Percentiles rank a stretch among this genome's conserved stretches.
These are phyloP conservation scores for Aptenodytes patagonicus DNA, from an alignment of 2,113 vertebrate genomes.

Conservation along the genomic window DNA sequence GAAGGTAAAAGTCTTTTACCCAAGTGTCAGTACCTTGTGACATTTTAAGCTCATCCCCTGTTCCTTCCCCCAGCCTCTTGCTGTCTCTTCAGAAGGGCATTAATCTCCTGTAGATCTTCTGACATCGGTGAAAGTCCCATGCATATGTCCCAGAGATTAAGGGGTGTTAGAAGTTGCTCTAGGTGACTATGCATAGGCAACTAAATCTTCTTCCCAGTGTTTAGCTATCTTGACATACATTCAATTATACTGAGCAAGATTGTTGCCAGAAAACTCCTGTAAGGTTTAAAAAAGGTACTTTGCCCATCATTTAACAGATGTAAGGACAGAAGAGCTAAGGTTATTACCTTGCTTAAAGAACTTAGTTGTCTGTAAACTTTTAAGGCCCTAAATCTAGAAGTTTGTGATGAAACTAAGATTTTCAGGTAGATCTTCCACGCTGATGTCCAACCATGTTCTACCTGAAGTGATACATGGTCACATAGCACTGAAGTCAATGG, in stretches of 20 bases:
- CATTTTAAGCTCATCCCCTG: neutral
- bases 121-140: neutral
- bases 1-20: neutral
- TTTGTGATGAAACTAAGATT: neutral
- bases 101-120: neutral
- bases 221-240: neutral
- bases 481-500: neutral
- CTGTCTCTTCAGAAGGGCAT: neutral
- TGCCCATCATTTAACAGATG: neutral
- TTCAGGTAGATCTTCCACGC: neutral
- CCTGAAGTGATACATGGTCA: accelerated
- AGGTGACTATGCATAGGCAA: neutral
- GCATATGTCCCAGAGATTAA: neutral
- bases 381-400: neutral
- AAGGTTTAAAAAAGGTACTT: neutral
- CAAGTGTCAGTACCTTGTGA: accelerated
- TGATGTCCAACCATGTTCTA: neutral
- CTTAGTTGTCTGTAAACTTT: neutral
- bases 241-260: neutral
- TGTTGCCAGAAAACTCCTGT: neutral
- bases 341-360: neutral
- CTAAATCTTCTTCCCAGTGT: neutral
- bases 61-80: accelerated
- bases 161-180: neutral
- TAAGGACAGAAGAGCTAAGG: neutral